A percentile compares a stretch with the other conserved stretches of the same genome.
Conservation (phyloP, 2,797 vertebrate species). For the Gallinago stenura region DNA sequence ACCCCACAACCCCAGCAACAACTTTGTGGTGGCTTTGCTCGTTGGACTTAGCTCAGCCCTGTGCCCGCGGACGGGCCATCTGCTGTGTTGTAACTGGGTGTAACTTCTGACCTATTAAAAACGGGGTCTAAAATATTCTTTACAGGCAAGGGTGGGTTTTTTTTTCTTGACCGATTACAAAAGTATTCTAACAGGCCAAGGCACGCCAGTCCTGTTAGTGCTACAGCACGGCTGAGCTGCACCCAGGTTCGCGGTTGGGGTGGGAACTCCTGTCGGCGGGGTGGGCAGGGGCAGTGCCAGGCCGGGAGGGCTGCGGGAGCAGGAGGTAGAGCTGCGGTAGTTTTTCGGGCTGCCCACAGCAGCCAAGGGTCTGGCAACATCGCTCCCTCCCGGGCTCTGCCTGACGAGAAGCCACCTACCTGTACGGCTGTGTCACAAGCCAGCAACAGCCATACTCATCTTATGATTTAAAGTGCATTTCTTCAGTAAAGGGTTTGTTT, state of each 20-base stretch:
- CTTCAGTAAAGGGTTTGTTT: conserved; percentile 60
- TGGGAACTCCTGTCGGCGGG: background rate
- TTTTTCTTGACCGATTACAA: background rate
- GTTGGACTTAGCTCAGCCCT: background rate
- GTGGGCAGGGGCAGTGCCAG: background rate
- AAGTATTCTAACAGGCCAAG: background rate
- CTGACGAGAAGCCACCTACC: conserved; percentile 31
- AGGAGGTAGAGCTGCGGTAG: conserved; percentile 53
- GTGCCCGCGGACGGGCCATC: rapidly evolving
- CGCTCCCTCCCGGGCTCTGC: conserved; percentile 49
- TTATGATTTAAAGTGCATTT: conserved; percentile 81
- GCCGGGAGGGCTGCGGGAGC: background rate
- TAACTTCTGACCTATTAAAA: background rate
- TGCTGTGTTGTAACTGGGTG: background rate
- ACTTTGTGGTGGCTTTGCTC: background rate
- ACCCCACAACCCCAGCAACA: background rate
- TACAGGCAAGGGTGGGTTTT: background rate
- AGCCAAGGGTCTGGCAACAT: background rate
- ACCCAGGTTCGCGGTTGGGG: background rate
- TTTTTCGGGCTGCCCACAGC: background rate
- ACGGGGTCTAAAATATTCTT: background rate
- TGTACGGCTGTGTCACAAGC: conserved; percentile 4
- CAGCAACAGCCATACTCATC: conserved; percentile 42
- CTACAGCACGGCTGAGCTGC: background rate
- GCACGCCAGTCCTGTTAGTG: background rate